phyloP scores from a whole-genome alignment of 1,140 invertebrate species.

The Diploscapter pachys region DNA sequence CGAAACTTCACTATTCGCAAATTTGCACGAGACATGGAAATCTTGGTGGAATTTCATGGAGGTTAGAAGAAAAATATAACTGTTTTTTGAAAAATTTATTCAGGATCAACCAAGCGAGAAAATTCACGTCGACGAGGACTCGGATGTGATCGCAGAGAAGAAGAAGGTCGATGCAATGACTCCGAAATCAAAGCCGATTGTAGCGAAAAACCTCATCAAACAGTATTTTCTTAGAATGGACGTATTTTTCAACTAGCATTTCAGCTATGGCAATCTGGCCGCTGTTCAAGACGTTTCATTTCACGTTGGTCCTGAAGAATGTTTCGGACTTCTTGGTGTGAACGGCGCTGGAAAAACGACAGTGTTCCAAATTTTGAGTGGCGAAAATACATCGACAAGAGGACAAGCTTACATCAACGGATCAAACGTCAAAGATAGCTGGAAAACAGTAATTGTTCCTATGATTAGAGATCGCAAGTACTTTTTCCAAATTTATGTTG shows the following conservation, averaged over 20 bases:
- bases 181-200: background rate
- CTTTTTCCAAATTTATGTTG: too few species aligned
- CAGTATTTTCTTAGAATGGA: background rate
- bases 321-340: conserved; percentile 29
- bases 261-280: conserved; percentile 28
- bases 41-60: background rate
- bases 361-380: conserved; percentile 72
- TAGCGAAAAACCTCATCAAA: conserved; percentile 27
- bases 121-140: conserved; percentile 13
- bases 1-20: too few species aligned
- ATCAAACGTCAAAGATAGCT: conserved; percentile 51
- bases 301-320: conserved; percentile 16
- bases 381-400: conserved; percentile 68
- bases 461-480: too few species aligned
- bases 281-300: conserved; percentile 31
- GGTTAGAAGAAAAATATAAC: background rate
- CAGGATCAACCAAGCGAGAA: conserved; percentile 23
- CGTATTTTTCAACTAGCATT: background rate
- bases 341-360: conserved; percentile 64
- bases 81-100: conserved; percentile 7
- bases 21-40: too few species aligned
- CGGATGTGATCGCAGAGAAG: conserved; percentile 25
- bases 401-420: conserved; percentile 65
- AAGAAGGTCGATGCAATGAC: conserved; percentile 18
- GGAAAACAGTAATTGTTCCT: background rate